phyloP scores from a whole-genome alignment of 2,113 vertebrate species.

The Apteryx owenii region DNA sequence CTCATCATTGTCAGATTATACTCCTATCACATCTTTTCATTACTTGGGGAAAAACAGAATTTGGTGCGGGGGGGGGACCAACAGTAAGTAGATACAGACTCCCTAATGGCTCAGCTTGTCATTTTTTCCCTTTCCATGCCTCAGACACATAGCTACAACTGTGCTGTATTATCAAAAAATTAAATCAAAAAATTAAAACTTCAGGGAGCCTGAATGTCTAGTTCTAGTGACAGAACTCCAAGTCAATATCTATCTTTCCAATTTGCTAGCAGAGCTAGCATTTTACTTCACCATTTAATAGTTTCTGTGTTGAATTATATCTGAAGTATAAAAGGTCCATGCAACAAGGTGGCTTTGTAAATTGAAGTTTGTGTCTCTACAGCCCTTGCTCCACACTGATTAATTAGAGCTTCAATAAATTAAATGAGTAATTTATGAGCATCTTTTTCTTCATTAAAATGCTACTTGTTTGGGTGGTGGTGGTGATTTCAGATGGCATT shows the following conservation, averaged over 20 bases:
- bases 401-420: not conserved
- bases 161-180: slow-evolving; percentile 76
- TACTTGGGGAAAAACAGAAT: slow-evolving; percentile 3
- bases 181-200: slow-evolving; percentile 82
- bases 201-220: slow-evolving; percentile 77
- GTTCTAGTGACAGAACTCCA: slow-evolving; percentile 67
- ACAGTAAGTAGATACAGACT: slow-evolving; percentile 2
- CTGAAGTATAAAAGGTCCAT: not conserved
- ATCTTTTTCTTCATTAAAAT: not conserved
- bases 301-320: slow-evolving; percentile 31
- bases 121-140: slow-evolving; percentile 39
- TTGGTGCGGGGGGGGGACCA: not conserved
- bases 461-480: not conserved
- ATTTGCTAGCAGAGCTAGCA: slow-evolving; percentile 38
- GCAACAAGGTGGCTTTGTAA: not conserved
- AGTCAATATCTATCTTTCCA: slow-evolving; percentile 64
- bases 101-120: slow-evolving; percentile 46
- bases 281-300: slow-evolving; percentile 38
- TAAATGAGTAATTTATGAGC: not conserved
- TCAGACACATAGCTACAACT: slow-evolving; percentile 62
- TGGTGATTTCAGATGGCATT: not conserved
- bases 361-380: not conserved
- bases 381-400: not conserved
- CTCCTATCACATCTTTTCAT: not conserved
- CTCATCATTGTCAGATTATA: slow-evolving; percentile 45